Conservation (phyloP, 2,888 invertebrate genomes). For the Lithophane ornitopus region DNA sequence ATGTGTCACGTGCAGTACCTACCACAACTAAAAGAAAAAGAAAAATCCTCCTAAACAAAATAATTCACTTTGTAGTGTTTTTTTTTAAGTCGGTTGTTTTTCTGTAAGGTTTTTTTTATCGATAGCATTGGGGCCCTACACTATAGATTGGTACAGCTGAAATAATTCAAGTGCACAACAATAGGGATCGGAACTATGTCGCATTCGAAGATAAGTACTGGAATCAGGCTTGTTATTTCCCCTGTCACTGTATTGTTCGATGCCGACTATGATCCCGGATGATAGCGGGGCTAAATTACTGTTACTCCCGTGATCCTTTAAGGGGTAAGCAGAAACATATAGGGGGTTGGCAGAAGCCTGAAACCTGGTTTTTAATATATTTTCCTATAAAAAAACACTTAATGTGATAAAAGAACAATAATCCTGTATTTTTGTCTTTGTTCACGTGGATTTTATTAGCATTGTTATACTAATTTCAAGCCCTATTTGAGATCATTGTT, state of each 20-base stretch:
- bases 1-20: not conserved
- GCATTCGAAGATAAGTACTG: constrained; percentile 59
- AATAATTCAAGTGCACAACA: constrained; percentile 62
- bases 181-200: constrained; percentile 61
- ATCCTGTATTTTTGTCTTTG: not conserved
- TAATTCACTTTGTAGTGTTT: not conserved
- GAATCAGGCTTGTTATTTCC: constrained; percentile 62
- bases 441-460: not conserved
- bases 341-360: too few species aligned
- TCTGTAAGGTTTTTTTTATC: not conserved
- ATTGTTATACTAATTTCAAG: not conserved
- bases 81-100: not conserved
- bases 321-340: not conserved
- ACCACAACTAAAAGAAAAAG: not conserved
- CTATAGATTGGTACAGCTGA: constrained; percentile 49
- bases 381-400: not conserved
- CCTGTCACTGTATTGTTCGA: constrained; percentile 59
- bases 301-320: not conserved
- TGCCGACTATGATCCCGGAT: constrained; percentile 28
- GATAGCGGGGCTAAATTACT: constrained; percentile 34
- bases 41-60: not conserved
- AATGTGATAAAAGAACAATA: not conserved
- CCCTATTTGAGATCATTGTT: not conserved
- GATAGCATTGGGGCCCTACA: constrained; percentile 2
- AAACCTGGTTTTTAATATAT: not conserved